phyloP scores from a whole-genome alignment of 2,113 vertebrate genomes.

The Himantopus leucocephalus region DNA sequence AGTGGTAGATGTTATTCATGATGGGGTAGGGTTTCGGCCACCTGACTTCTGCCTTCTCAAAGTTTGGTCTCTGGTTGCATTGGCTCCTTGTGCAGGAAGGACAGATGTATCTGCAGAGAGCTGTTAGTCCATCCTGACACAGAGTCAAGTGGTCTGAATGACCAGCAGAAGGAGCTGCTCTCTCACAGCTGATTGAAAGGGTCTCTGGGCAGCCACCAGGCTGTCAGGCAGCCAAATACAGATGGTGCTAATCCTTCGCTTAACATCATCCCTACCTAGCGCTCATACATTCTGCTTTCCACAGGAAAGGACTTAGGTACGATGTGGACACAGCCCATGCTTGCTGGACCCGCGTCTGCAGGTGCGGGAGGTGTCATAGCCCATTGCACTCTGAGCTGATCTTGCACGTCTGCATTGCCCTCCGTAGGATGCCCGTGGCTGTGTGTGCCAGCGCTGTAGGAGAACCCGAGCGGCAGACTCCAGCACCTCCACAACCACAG shows the following conservation, averaged over 20 bases:
- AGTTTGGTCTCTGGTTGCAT: not conserved
- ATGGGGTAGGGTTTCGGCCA: not conserved
- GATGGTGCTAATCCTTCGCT: not conserved
- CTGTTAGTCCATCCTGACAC: not conserved
- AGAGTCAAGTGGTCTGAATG: not conserved
- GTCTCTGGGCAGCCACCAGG: not conserved
- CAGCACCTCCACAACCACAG: not conserved
- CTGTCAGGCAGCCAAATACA: not conserved
- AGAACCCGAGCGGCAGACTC: not conserved
- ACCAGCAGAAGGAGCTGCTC: not conserved
- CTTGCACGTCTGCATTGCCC: not conserved
- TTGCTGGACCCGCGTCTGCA: rapidly evolving
- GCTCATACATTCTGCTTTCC: not conserved
- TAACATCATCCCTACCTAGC: not conserved
- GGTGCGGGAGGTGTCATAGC: not conserved
- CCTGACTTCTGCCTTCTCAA: not conserved
- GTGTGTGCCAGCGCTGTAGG: rapidly evolving
- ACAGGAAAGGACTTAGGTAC: not conserved
- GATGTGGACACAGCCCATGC: not conserved
- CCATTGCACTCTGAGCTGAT: not conserved
- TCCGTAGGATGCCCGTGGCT: rapidly evolving
- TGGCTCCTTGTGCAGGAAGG: not conserved
- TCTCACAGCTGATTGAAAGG: not conserved
- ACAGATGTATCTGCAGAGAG: not conserved
- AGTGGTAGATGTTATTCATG: rapidly evolving